Conservation (phyloP, 2,888 invertebrate species). For the Aphrophora alni region DNA sequence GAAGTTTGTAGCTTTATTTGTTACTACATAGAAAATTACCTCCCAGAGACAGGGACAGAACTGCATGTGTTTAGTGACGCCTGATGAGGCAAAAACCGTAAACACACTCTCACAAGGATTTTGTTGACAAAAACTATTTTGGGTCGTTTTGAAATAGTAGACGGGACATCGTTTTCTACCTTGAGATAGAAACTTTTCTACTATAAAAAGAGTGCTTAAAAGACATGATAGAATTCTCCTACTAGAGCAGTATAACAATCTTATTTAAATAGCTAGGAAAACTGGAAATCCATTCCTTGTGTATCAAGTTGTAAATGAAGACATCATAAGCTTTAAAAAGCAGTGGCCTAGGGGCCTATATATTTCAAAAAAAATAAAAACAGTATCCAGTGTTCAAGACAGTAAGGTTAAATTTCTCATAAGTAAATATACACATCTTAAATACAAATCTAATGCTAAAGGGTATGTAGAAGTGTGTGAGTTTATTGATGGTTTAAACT, state of each 20-base stretch:
- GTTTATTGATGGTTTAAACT: background rate
- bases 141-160: background rate
- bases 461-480: background rate
- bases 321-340: background rate
- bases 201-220: background rate
- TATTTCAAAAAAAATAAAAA: background rate
- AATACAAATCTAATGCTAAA: background rate
- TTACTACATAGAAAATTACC: background rate
- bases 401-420: slow-evolving; percentile 3
- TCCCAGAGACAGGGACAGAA: background rate
- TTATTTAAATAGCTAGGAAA: background rate
- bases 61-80: background rate
- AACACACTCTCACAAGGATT: background rate
- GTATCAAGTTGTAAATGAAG: background rate
- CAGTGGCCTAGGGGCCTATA: background rate
- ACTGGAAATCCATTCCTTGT: background rate
- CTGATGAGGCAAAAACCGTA: background rate
- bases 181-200: background rate
- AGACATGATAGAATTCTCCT: background rate
- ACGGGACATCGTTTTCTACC: background rate
- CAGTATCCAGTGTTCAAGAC: background rate
- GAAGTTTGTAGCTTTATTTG: background rate
- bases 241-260: background rate
- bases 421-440: background rate
- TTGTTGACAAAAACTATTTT: background rate